Base-by-base conservation (phyloP, 2,113 vertebrate species). In the Sinocyclocheilus rhinocerous region DNA sequence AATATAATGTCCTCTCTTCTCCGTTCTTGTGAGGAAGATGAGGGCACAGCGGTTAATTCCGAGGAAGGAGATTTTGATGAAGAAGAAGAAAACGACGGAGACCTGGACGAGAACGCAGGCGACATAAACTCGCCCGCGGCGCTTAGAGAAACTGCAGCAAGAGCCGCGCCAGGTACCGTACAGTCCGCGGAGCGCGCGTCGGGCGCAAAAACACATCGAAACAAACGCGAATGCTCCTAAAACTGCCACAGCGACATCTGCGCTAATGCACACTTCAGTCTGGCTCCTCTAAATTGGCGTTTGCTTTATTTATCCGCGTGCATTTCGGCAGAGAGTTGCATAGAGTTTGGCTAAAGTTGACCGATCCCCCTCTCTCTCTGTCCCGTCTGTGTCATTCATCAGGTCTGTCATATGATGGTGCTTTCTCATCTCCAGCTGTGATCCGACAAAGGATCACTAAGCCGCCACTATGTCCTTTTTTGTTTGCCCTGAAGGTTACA, bases 61-160 rank as follows among this genome's bases (percentile, higher is more conserved):
- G 96, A 96, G 95, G 96, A 94, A 96, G 96, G 95, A 95, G 96
- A 95, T 94, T 96, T 96, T 91, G 96, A 96, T 94, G 96, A 97
- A 94, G 96, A 94, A 89, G 94, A 95, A 90, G 96, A 95, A 92
- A 96, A 96, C 89, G 96, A 96, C 91, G 95, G 95, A 90, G 95
- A 95, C 83, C 93, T 91, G 90, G 95, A 96, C 94, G 94, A 94
- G 92, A 94, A 94, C 94, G 93, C 93, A 91, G 94, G 95, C 95
- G 95, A 95, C 95, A 95, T 95, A 93, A 95, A 96, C 95, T 96
- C 95, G 91, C 94, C 95, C 90, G 95, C 94, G 92, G 95, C 93
- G 90, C 93, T 90, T 93, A 89, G 93, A 91, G 93, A 94, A 94
- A 94, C 92, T 94, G 93, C 95, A 94, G 89, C 94, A 84, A 86